A percentile compares a stretch with the other conserved stretches of the same genome.
These are phyloP conservation scores for Drosophila mayri DNA, from an alignment of 1,140 invertebrate genomes.

Conservation along the genomic window DNA sequence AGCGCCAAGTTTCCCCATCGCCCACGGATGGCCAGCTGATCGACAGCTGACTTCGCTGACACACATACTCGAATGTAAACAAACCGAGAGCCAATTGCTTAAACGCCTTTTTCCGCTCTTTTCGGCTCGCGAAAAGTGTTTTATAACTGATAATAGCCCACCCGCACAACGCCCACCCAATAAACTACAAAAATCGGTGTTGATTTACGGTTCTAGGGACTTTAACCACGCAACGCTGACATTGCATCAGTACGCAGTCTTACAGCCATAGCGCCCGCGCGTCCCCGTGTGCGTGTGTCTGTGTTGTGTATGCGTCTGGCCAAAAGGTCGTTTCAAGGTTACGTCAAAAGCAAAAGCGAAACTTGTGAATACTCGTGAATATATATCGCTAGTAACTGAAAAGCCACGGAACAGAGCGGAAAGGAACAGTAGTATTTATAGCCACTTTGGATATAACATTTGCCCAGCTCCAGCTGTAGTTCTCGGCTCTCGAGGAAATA, in stretches of 20 bases:
- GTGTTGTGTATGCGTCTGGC: conserved; percentile 48
- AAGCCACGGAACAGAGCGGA: conserved; percentile 60
- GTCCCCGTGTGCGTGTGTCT: conserved; percentile 45
- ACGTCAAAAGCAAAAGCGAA: conserved; percentile 75
- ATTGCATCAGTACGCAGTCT: conserved; percentile 75
- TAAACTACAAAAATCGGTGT: neutral
- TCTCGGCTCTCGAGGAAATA: conserved; percentile 20
- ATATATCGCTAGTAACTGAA: conserved; percentile 68
- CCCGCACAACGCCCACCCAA: no score
- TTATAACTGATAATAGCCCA: conserved; percentile 12
- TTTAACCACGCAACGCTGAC: conserved; percentile 40
- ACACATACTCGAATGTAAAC: conserved; percentile 41
- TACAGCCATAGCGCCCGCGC: conserved; percentile 47
- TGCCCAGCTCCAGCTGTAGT: conserved; percentile 34
- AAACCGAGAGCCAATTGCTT: conserved; percentile 31
- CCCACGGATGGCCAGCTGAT: conserved; percentile 24
- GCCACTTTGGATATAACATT: conserved; percentile 46
- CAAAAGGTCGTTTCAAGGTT: conserved; percentile 76
- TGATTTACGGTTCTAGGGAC: neutral
- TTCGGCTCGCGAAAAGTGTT: conserved; percentile 28
- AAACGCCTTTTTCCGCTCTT: conserved; percentile 40
- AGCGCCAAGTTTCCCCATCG: conserved; percentile 13
- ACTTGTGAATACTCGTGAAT: conserved; percentile 55
- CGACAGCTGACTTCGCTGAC: conserved; percentile 30
- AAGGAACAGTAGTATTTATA: conserved; percentile 58